Conservation (phyloP, 2,113 vertebrate genomes). For the Neotragus pygmaeus region DNA sequence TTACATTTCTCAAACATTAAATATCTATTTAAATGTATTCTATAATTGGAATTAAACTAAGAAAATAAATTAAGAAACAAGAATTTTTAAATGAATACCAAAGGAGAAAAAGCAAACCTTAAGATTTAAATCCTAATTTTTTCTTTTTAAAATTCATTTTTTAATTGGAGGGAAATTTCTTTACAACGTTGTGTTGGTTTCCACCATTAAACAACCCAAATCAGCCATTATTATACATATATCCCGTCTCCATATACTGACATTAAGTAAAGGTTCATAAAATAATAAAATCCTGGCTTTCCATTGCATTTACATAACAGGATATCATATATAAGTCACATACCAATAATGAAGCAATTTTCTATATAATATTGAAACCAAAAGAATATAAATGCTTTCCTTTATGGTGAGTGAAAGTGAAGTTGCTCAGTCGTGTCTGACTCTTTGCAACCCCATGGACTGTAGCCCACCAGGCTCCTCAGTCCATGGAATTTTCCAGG, state of each 20-base stretch:
- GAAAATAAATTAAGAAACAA: background rate
- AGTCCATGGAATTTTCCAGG: too few species aligned
- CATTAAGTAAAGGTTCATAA: background rate
- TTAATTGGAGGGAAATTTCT: background rate
- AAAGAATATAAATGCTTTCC: background rate
- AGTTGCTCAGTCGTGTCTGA: too few species aligned
- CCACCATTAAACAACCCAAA: background rate
- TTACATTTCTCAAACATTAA: constrained; percentile 18
- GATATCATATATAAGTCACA: background rate
- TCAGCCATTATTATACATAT: background rate
- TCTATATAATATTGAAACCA: background rate
- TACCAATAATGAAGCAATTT: background rate
- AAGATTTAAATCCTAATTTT: background rate
- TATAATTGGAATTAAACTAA: background rate
- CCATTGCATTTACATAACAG: background rate
- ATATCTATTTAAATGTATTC: background rate
- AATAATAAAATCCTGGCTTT: background rate
- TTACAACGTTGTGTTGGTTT: background rate
- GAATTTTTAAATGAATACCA: background rate
- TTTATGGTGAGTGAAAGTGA: background rate
- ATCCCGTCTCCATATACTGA: background rate
- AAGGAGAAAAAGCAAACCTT: background rate
- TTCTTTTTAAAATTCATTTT: background rate
- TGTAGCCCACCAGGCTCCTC: too few species aligned
- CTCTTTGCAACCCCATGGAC: too few species aligned